These are phyloP conservation scores for Pluvialis apricaria DNA, from an alignment of 2,113 vertebrate species.

Conservation along the genomic window DNA sequence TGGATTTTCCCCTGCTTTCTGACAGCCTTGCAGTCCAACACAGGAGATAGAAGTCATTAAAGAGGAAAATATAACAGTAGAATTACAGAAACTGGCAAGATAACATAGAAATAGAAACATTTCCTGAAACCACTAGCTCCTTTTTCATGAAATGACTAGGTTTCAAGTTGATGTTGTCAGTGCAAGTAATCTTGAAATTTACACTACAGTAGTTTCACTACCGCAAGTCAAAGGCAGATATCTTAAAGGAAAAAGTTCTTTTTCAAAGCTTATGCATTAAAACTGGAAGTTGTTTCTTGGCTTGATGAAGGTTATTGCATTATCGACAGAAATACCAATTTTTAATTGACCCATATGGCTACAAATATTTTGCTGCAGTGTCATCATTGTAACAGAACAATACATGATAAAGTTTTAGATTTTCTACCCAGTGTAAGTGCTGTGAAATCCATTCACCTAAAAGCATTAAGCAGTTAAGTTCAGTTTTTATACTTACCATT, in stretches of 20 bases:
- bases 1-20: not conserved
- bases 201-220: slow-evolving; percentile 21
- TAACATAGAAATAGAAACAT: not conserved
- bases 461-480: not conserved
- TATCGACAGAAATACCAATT: not conserved
- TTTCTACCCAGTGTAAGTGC: not conserved
- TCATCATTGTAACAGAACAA: not conserved
- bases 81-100: slow-evolving; percentile 19
- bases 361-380: not conserved
- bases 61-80: not conserved
- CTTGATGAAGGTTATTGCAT: not conserved
- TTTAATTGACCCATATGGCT: not conserved
- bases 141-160: not conserved
- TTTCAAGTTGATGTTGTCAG: slow-evolving; percentile 25
- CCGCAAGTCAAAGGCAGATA: not conserved
- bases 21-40: not conserved
- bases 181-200: slow-evolving; percentile 24
- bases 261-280: not conserved
- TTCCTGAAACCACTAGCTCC: not conserved
- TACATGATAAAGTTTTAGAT: not conserved
- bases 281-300: not conserved
- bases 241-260: not conserved
- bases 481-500: not conserved
- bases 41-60: not conserved
- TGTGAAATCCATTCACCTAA: not conserved